A percentile compares a stretch with the other conserved stretches of the same genome.
phyloP scores from a whole-genome alignment of 2,888 invertebrate genomes.

The Netelia inedita region DNA sequence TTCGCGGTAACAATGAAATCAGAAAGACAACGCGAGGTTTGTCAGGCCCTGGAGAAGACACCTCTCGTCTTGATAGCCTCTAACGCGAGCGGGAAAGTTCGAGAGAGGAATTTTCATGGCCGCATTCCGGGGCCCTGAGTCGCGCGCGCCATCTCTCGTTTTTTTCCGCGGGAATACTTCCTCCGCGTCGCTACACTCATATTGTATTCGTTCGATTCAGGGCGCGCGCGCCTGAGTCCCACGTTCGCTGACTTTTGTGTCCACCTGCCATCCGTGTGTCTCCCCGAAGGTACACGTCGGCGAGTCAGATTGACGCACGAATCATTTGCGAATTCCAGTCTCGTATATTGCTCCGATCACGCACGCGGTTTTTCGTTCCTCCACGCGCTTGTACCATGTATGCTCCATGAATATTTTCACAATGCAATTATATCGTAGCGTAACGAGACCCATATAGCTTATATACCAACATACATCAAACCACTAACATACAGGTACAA shows the following conservation, averaged over 20 bases:
- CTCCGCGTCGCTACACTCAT: background rate
- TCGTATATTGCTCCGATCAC: conserved; percentile 72
- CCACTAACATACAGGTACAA: background rate
- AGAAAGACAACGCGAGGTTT: conserved; percentile 13
- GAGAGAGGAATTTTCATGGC: conserved; percentile 13
- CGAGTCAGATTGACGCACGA: conserved; percentile 72
- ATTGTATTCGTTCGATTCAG: background rate
- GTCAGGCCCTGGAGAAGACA: background rate
- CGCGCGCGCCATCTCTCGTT: background rate
- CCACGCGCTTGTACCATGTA: conserved; percentile 76
- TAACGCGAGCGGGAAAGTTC: conserved; percentile 25
- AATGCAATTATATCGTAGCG: conserved; percentile 77
- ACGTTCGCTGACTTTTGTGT: conserved; percentile 30
- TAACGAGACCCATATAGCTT: conserved; percentile 58
- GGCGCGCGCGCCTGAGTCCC: conserved; percentile 17
- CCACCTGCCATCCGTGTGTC: conserved; percentile 28
- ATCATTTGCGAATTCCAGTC: conserved; percentile 71
- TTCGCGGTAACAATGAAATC: no score
- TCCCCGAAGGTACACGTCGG: conserved; percentile 13
- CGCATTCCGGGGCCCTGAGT: conserved; percentile 28
- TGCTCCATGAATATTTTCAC: conserved; percentile 77
- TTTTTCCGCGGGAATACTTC: conserved; percentile 6
- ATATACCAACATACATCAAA: background rate
- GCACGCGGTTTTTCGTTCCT: conserved; percentile 51
- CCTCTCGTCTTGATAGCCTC: background rate